Percentiles rank a stretch among this genome's conserved stretches.
These are phyloP conservation scores for Phalacrocorax pelagicus DNA, from an alignment of 2,113 vertebrate genomes.

Conservation along the genomic window DNA sequence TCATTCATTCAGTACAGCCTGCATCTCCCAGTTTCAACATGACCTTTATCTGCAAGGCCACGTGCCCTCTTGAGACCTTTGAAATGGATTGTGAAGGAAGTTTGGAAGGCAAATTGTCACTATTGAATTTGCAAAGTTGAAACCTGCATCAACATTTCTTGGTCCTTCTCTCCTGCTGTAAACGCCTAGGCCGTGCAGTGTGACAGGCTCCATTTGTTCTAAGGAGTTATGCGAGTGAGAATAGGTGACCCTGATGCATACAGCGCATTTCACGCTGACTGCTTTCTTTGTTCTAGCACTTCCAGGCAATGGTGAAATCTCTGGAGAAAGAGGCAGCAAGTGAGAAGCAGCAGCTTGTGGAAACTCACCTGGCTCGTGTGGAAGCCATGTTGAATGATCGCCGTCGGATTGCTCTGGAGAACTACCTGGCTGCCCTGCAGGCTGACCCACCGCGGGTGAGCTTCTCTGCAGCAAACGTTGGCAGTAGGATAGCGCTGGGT, in stretches of 20 bases:
- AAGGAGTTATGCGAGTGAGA: background rate
- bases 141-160: background rate
- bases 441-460: constrained; percentile 88
- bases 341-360: constrained; percentile 97
- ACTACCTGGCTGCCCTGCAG: constrained; percentile 93
- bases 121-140: background rate
- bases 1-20: background rate
- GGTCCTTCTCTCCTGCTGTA: background rate
- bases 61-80: background rate
- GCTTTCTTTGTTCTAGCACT: constrained; percentile 77
- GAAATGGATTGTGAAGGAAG: background rate
- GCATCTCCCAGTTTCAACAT: background rate
- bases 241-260: background rate
- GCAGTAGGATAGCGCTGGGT: too few relatives aligned
- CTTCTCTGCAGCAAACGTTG: fast-evolving
- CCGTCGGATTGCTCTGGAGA: constrained; percentile 91
- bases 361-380: constrained; percentile 95
- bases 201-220: background rate
- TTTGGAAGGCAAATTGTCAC: background rate
- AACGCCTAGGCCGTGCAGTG: background rate
- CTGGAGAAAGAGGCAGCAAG: constrained; percentile 96
- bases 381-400: constrained; percentile 96
- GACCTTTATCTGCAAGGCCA: background rate
- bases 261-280: background rate
- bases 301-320: constrained; percentile 94